Conservation (phyloP, 2,113 vertebrate genomes). For the Mobula birostris region DNA sequence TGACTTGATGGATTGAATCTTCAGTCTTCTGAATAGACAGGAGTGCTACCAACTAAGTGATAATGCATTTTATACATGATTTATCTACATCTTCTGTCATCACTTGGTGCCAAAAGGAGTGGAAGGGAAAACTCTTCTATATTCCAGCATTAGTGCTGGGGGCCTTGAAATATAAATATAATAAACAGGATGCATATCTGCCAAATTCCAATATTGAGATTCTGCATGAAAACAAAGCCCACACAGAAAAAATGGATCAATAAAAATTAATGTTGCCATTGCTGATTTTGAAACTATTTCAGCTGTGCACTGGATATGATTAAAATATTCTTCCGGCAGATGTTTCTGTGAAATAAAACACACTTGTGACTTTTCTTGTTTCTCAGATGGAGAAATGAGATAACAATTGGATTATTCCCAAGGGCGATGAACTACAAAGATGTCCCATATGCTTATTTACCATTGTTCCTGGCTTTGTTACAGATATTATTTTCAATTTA, state of each 20-base stretch:
- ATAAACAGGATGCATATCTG: neutral
- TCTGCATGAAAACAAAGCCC: neutral
- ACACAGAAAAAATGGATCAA: neutral
- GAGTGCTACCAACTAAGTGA: too few species aligned
- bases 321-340: constrained; percentile 11
- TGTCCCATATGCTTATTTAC: neutral
- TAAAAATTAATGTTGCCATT: neutral
- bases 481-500: constrained; percentile 12
- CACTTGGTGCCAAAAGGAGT: neutral
- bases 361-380: neutral
- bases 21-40: too few species aligned
- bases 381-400: constrained; percentile 27
- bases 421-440: neutral
- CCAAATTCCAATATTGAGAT: neutral
- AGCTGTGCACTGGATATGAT: neutral
- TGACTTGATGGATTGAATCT: too few species aligned
- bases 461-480: constrained; percentile 4
- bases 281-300: constrained; percentile 5
- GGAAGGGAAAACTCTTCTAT: neutral
- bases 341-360: constrained; percentile 29
- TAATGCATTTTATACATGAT: neutral
- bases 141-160: neutral
- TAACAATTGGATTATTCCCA: constrained; percentile 29
- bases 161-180: neutral
- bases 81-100: neutral